These are phyloP conservation scores for Eretmochelys imbricata DNA, from an alignment of 2,113 vertebrate species.

Conservation along the genomic window DNA sequence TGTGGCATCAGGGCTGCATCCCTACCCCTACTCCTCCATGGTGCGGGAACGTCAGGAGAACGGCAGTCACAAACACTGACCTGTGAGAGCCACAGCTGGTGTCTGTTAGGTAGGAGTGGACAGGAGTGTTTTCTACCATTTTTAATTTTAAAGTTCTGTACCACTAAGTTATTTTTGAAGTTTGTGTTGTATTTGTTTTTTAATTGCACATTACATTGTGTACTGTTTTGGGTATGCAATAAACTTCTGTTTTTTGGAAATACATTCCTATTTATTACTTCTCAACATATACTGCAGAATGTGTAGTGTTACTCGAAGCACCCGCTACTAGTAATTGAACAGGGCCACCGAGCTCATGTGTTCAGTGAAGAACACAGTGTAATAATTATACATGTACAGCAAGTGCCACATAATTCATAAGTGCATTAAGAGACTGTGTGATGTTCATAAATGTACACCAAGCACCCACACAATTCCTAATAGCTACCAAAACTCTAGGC, in stretches of 20 bases:
- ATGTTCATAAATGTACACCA: no score
- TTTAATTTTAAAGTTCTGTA: no score
- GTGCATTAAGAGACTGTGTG: no score
- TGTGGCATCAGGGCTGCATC: not conserved
- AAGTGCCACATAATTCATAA: no score
- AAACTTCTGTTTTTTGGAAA: not conserved
- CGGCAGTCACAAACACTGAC: not conserved
- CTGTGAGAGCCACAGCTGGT: not conserved
- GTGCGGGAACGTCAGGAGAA: not conserved
- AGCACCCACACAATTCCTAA: not conserved
- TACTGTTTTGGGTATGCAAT: not conserved
- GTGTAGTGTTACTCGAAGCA: no score
- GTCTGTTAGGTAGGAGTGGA: not conserved
- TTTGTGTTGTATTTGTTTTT: not conserved
- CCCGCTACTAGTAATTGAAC: no score
- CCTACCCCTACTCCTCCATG: not conserved
- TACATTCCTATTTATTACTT: no score
- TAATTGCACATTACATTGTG: not conserved
- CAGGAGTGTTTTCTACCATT: not conserved
- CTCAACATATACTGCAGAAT: no score
- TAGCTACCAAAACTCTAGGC: not conserved
- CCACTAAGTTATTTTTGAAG: not conserved
- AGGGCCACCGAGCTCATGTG: not conserved
- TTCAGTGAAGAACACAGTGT: not conserved
- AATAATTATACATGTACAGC: not conserved